Percentiles rank a stretch among this genome's conserved stretches.
These are phyloP conservation scores for Antennarius striatus DNA, from an alignment of 2,113 vertebrate species.

Conservation along the genomic window DNA sequence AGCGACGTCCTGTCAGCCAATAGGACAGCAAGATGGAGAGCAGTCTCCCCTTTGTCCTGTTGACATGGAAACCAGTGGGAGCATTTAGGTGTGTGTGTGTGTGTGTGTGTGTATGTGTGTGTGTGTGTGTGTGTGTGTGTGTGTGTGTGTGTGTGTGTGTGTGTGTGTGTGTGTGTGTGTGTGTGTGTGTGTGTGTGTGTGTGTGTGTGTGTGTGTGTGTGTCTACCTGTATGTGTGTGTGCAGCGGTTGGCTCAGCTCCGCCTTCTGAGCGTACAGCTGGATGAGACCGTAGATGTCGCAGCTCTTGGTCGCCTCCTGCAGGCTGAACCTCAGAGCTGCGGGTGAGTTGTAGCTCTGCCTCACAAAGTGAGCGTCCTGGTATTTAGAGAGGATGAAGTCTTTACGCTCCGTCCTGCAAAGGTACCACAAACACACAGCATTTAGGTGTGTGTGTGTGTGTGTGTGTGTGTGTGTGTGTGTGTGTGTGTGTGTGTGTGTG, in stretches of 20 bases:
- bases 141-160: neutral
- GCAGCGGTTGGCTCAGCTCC: conserved; percentile 59
- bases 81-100: neutral
- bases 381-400: conserved; percentile 70
- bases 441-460: too few relatives aligned
- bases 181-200: neutral
- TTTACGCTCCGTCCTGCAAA: conserved; percentile 57
- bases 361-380: conserved; percentile 61
- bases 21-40: conserved; percentile 66
- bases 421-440: neutral
- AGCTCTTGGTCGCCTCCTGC: conserved; percentile 67
- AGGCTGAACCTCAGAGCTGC: conserved; percentile 46
- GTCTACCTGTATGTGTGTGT: conserved; percentile 55
- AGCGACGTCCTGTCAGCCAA: conserved; percentile 67
- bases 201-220: neutral
- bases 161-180: conserved; percentile 53
- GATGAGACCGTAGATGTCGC: conserved; percentile 65
- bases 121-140: neutral
- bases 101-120: neutral
- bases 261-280: conserved; percentile 63
- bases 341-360: conserved; percentile 35
- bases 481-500: neutral
- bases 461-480: conserved; percentile 4
- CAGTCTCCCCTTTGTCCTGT: conserved; percentile 69
- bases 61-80: conserved; percentile 12